Evolutionary conservation across 53 echinoderm and acorn worm species (phyloP).

Genomic region (Apostichopus leukothele): DNA sequence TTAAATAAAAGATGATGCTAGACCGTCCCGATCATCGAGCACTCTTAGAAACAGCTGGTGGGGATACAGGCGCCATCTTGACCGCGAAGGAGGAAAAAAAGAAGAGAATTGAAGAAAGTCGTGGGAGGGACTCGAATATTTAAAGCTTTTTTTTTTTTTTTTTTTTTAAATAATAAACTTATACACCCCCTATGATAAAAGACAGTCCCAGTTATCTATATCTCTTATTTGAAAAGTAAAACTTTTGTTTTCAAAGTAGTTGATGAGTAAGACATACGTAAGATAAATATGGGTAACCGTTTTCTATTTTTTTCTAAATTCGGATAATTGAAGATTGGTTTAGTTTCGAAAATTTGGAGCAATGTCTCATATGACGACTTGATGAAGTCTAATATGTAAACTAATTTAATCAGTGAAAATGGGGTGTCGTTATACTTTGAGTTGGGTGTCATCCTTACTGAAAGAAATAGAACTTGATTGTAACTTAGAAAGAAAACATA

Average conservation of each 20-base stretch:
- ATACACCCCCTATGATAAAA: not conserved
- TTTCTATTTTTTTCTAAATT: not conserved
- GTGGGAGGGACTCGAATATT: not conserved
- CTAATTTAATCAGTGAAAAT: too few species aligned
- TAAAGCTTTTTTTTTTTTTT: too few species aligned
- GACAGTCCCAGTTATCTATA: not conserved
- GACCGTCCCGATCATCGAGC: not conserved
- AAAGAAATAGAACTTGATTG: too few species aligned
- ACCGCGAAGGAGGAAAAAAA: conserved; percentile 4
- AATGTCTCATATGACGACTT: not conserved
- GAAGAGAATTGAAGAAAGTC: not conserved
- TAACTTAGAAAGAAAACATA: too few species aligned
- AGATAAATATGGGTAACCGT: not conserved
- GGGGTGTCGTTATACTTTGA: too few species aligned
- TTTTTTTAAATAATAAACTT: not conserved
- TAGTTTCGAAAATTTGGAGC: not conserved
- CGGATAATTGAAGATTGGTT: not conserved
- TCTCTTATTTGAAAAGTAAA: not conserved
- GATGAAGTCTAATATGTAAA: not conserved
- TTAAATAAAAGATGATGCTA: conserved; percentile 19
- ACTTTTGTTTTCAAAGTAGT: not conserved
- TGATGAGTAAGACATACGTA: not conserved
- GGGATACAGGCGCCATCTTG: conserved; percentile 32
- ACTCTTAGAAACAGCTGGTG: conserved; percentile 23
- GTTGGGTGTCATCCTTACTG: too few species aligned